Conservation (phyloP, 2,113 vertebrate genomes). For the Paraplagusia blochii region DNA sequence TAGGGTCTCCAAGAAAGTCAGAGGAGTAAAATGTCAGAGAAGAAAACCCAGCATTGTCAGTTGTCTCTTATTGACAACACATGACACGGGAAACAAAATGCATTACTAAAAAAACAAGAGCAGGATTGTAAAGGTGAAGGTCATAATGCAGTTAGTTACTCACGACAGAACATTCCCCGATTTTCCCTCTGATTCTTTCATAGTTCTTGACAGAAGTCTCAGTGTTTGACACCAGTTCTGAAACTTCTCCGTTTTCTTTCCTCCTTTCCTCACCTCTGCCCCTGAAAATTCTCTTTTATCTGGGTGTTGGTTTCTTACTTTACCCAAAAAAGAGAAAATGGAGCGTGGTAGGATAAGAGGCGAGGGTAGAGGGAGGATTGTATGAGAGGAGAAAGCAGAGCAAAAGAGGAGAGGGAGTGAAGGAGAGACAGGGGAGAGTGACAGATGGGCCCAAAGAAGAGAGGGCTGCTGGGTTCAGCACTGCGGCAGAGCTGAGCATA, state of each 20-base stretch:
- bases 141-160: constrained; percentile 13
- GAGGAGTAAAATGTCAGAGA: background rate
- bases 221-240: constrained; percentile 43
- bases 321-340: constrained; percentile 8
- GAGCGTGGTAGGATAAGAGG: background rate
- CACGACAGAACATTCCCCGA: constrained; percentile 16
- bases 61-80: constrained; percentile 1
- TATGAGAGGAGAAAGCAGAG: constrained; percentile 30
- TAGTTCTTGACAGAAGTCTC: constrained; percentile 24
- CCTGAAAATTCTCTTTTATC: constrained; percentile 28
- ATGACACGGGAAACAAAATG: constrained; percentile 14
- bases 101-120: constrained; percentile 24
- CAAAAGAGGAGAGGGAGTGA: background rate
- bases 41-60: no score
- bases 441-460: constrained; percentile 63
- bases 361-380: background rate
- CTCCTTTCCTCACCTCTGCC: background rate
- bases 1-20: constrained; percentile 1
- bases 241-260: constrained; percentile 4
- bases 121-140: constrained; percentile 6
- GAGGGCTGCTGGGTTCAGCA: constrained; percentile 61
- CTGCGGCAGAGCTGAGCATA: constrained; percentile 62
- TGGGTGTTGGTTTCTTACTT: constrained; percentile 23
- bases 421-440: constrained; percentile 35
- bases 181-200: constrained; percentile 39